Conservation (phyloP, 2,797 vertebrate genomes). For the Pempheris klunzingeri region DNA sequence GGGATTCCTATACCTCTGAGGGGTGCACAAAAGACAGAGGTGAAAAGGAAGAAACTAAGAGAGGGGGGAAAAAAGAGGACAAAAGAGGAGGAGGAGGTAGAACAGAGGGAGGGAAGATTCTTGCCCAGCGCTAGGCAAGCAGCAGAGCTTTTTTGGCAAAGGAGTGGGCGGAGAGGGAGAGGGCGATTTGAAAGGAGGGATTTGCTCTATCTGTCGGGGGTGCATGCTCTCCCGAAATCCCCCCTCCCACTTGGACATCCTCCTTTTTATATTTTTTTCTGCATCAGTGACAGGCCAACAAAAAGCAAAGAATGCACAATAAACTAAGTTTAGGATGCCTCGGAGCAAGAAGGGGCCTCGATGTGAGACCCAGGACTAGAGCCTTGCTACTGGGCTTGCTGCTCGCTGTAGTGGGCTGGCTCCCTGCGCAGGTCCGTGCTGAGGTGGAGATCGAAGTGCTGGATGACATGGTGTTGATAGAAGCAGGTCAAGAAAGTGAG, state of each 20-base stretch:
- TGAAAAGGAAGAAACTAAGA: conserved; percentile 41
- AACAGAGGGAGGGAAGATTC: conserved; percentile 45
- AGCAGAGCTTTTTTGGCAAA: conserved; percentile 21
- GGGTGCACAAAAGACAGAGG: conserved; percentile 59
- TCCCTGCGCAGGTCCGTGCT: conserved; percentile 81
- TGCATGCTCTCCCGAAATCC: conserved; percentile 77
- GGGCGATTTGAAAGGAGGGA: conserved; percentile 62
- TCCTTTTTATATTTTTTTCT: conserved; percentile 51
- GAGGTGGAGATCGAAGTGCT: conserved; percentile 80
- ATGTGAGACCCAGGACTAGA: conserved; percentile 87
- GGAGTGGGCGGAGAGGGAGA: conserved; percentile 36
- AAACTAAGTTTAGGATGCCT: conserved; percentile 64
- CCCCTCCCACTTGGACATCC: conserved; percentile 66
- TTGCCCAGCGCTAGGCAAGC: conserved; percentile 15
- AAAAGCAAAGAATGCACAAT: conserved; percentile 75
- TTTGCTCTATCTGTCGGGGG: conserved; percentile 64
- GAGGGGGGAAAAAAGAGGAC: conserved; percentile 31
- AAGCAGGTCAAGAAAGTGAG: conserved; percentile 31
- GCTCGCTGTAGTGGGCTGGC: conserved; percentile 79
- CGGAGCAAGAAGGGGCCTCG: conserved; percentile 47
- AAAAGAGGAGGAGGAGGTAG: conserved; percentile 43
- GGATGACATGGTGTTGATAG: conserved; percentile 80
- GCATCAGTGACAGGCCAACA: conserved; percentile 56
- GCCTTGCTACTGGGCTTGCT: conserved; percentile 84
- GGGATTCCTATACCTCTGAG: conserved; percentile 74